Conservation (phyloP, 2,888 invertebrate species). For the Keiferia lycopersicella region DNA sequence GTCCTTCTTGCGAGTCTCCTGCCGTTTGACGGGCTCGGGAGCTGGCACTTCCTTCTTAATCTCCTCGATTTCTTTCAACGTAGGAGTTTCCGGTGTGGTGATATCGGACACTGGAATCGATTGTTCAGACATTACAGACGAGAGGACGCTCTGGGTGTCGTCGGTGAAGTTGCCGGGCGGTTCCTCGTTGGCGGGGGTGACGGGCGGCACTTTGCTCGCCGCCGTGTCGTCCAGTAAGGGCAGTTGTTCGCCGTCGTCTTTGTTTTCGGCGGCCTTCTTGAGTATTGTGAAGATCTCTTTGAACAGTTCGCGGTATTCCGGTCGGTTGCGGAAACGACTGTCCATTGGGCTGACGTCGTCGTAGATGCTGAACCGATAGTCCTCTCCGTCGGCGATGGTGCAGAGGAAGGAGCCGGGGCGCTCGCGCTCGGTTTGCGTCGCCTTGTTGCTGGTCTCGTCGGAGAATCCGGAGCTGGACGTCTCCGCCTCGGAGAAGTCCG, state of each 20-base stretch:
- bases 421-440: slow-evolving; percentile 89
- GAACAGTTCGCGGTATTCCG: slow-evolving; percentile 90
- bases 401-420: slow-evolving; percentile 91
- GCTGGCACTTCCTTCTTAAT: slow-evolving; percentile 43
- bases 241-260: slow-evolving; percentile 89
- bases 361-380: slow-evolving; percentile 92
- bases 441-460: slow-evolving; percentile 91
- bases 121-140: slow-evolving; percentile 87
- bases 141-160: slow-evolving; percentile 87
- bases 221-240: slow-evolving; percentile 86
- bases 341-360: slow-evolving; percentile 90
- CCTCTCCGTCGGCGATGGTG: slow-evolving; percentile 92
- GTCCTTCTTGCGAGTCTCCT: slow-evolving; percentile 56
- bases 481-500: slow-evolving; percentile 92
- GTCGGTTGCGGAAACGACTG: slow-evolving; percentile 90
- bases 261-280: slow-evolving; percentile 91
- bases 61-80: slow-evolving; percentile 75
- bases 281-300: slow-evolving; percentile 92
- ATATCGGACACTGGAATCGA: slow-evolving; percentile 86
- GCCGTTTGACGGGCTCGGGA: slow-evolving; percentile 49
- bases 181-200: slow-evolving; percentile 85
- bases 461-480: slow-evolving; percentile 92
- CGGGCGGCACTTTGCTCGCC: slow-evolving; percentile 83
- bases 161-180: slow-evolving; percentile 84
- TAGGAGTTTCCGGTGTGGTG: slow-evolving; percentile 76